Percentiles rank a stretch among this genome's conserved stretches.
These are phyloP conservation scores for Drosophila pruinosa DNA, from an alignment of 1,140 invertebrate genomes.

Conservation along the genomic window DNA sequence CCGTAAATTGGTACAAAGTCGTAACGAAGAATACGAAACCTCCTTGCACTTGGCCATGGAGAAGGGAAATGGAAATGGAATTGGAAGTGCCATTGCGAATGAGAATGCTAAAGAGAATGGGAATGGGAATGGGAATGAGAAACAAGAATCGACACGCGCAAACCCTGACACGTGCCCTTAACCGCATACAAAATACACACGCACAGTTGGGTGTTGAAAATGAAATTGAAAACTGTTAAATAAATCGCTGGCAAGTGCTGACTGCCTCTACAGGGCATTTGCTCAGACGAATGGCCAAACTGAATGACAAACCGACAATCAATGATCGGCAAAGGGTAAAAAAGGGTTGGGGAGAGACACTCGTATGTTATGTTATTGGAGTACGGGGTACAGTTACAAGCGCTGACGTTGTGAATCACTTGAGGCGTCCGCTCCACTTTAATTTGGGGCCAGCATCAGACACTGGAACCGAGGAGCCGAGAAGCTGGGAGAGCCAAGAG, in stretches of 20 bases:
- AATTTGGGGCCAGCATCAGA: conserved; percentile 68
- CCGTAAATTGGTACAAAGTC: conserved; percentile 62
- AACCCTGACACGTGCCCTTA: conserved; percentile 69
- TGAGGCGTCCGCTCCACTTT: conserved; percentile 61
- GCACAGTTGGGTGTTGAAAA: conserved; percentile 60
- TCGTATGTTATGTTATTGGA: neutral
- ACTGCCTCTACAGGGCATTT: conserved; percentile 38
- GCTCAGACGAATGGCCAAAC: conserved; percentile 37
- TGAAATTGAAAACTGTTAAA: conserved; percentile 80
- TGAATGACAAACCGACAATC: conserved; percentile 44
- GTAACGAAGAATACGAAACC: conserved; percentile 63
- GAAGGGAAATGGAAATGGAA: conserved; percentile 41
- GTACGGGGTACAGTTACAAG: conserved; percentile 16
- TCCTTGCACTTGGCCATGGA: conserved; percentile 51
- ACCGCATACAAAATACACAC: conserved; percentile 43
- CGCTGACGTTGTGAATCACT: conserved; percentile 31
- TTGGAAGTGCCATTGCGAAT: conserved; percentile 16
- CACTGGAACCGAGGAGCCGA: conserved; percentile 5
- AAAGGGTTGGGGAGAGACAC: neutral
- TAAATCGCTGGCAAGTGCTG: conserved; percentile 74
- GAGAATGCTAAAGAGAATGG: conserved; percentile 32
- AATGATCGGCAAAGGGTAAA: neutral
- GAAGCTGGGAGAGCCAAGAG: neutral
- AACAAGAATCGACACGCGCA: conserved; percentile 59
- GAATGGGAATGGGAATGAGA: conserved; percentile 26